Evolutionary conservation across 1,140 invertebrate genomes (phyloP).

Genomic region (Drosophila ambigua): DNA sequence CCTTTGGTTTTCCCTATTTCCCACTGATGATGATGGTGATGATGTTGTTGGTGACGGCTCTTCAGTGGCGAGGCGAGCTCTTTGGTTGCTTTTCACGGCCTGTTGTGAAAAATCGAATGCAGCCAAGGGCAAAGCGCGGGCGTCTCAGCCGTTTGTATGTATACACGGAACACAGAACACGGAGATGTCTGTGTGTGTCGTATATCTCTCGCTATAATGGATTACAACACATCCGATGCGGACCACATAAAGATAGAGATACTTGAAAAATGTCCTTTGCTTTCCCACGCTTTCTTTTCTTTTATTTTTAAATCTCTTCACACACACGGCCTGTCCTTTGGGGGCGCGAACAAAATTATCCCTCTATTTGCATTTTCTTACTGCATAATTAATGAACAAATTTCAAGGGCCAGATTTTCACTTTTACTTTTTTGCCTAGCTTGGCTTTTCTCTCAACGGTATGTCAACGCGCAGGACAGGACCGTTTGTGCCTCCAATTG

Average conservation of each 20-base stretch:
- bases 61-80: slow-evolving; percentile 25
- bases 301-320: neutral
- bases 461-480: no score
- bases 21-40: neutral
- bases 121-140: slow-evolving; percentile 73
- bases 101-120: slow-evolving; percentile 81
- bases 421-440: slow-evolving; percentile 70
- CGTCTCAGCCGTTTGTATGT: slow-evolving; percentile 60
- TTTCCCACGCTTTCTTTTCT: neutral
- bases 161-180: slow-evolving; percentile 28
- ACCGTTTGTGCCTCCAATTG: no score
- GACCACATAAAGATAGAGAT: slow-evolving; percentile 2
- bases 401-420: slow-evolving; percentile 77
- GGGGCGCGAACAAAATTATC: neutral
- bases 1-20: slow-evolving; percentile 12
- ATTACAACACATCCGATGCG: slow-evolving; percentile 62
- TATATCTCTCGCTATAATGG: slow-evolving; percentile 58
- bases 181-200: slow-evolving; percentile 34
- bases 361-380: slow-evolving; percentile 36
- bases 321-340: neutral
- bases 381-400: slow-evolving; percentile 74
- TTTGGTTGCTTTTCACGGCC: slow-evolving; percentile 56
- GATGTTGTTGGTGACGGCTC: neutral
- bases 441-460: slow-evolving; percentile 44
- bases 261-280: slow-evolving; percentile 15